Percentiles rank a stretch among this genome's conserved stretches.
Conservation (phyloP, 2,797 vertebrate species). For the Crenichthys baileyi region DNA sequence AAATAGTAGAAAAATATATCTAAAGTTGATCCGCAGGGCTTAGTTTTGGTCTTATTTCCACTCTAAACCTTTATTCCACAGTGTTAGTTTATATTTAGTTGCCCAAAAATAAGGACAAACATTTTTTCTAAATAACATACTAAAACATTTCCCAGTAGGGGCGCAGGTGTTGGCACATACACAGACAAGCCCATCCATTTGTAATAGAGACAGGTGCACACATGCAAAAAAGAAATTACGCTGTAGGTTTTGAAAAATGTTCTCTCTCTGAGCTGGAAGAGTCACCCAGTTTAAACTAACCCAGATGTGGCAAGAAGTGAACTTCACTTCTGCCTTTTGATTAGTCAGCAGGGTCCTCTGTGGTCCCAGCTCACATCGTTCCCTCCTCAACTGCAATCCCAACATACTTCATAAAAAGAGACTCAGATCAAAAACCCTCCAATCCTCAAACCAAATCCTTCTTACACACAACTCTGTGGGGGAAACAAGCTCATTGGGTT, state of each 20-base stretch:
- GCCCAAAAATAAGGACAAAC: not conserved
- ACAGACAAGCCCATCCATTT: conserved; percentile 41
- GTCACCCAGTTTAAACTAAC: conserved; percentile 70
- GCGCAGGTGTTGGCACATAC: conserved; percentile 33
- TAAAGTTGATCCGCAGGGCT: not conserved
- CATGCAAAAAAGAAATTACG: conserved; percentile 31
- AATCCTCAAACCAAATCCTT: conserved; percentile 71
- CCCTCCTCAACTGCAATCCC: conserved; percentile 48
- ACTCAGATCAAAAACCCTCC: conserved; percentile 64
- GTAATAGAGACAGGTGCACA: conserved; percentile 62
- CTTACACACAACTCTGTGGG: conserved; percentile 49
- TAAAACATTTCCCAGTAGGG: conserved; percentile 41
- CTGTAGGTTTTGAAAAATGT: conserved; percentile 65
- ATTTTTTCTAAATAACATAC: conserved; percentile 28
- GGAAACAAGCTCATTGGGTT: conserved; percentile 45
- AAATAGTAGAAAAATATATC: not conserved
- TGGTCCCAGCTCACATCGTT: conserved; percentile 55
- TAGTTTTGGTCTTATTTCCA: not conserved
- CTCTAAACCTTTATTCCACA: not conserved
- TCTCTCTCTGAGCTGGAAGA: conserved; percentile 50
- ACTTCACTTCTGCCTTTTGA: conserved; percentile 75
- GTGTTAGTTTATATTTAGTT: not conserved
- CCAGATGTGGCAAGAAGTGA: conserved; percentile 74
- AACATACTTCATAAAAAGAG: conserved; percentile 64
- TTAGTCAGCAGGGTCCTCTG: conserved; percentile 75